These are phyloP conservation scores for Drosophila varians DNA, from an alignment of 1,140 invertebrate genomes.

Conservation along the genomic window DNA sequence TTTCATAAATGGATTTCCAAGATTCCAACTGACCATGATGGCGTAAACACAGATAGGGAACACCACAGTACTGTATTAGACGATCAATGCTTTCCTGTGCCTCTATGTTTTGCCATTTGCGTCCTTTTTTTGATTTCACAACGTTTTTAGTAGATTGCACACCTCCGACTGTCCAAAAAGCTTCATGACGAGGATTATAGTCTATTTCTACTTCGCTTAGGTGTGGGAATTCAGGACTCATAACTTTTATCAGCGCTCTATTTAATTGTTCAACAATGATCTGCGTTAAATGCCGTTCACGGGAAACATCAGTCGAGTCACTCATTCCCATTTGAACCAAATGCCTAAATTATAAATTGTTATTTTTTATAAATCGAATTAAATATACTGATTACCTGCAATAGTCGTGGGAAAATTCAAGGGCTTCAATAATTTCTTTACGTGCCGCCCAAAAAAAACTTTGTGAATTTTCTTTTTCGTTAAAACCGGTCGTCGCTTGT, in stretches of 20 bases:
- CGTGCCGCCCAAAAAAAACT: slow-evolving; percentile 51
- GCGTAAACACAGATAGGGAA: slow-evolving; percentile 87
- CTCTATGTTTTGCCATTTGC: slow-evolving; percentile 79
- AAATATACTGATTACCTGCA: slow-evolving; percentile 47
- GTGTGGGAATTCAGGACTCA: slow-evolving; percentile 86
- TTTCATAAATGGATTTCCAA: slow-evolving; percentile 86
- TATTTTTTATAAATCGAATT: background rate
- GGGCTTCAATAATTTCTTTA: slow-evolving; percentile 56
- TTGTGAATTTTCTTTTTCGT: slow-evolving; percentile 55
- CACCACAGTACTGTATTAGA: slow-evolving; percentile 87
- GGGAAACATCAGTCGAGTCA: slow-evolving; percentile 31
- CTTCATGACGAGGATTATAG: slow-evolving; percentile 89
- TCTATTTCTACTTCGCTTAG: slow-evolving; percentile 88
- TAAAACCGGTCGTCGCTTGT: slow-evolving; percentile 20
- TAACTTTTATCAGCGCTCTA: slow-evolving; percentile 86
- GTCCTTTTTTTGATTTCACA: slow-evolving; percentile 79
- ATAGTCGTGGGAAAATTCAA: slow-evolving; percentile 65
- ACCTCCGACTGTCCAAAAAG: slow-evolving; percentile 91
- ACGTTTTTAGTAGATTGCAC: slow-evolving; percentile 85
- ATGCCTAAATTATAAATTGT: slow-evolving; percentile 4
- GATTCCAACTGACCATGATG: slow-evolving; percentile 87
- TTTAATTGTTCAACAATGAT: slow-evolving; percentile 88
- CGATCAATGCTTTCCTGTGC: slow-evolving; percentile 86
- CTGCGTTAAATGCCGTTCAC: slow-evolving; percentile 57
- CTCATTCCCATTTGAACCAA: background rate